Evolutionary conservation across 2,113 vertebrate genomes (phyloP), one percentile per base, ranked within the genome.

Genomic region (Aptenodytes patagonicus): DNA sequence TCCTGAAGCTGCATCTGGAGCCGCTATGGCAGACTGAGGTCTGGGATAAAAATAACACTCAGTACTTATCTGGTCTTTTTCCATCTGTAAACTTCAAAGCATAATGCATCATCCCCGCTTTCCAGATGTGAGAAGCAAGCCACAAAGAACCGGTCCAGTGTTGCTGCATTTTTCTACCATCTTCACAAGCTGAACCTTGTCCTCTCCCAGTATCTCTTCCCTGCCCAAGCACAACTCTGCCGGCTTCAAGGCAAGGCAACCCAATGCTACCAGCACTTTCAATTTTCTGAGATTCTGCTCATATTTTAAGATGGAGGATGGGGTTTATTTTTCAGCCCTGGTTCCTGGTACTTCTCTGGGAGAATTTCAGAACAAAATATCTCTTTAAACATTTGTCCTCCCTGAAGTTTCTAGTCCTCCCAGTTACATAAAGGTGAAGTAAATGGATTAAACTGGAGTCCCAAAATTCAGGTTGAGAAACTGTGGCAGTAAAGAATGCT

Each of bases 1-100:
- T 91, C 62, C 70, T 89, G 81, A 87, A 87, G 73, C 78, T 87
- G 84, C 91, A 95, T 91, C 87, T 97, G 87, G 66, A 95, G 78
- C 73, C 1, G 5, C 25, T 69, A 40, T 25, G 69, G 73, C 36
- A 76, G 72, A 75, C 57, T 28, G 31, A 89, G 70, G 78, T 83
- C 75, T 83, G 62, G 73, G 73, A 95, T 76, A 91, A 95, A 95
- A 95, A 91, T 79, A 96, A 80, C 57, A 76, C 36, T 82, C 51
- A 7, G 68, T 70, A 68, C n/a, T 93, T 80, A 70, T 28, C 78
- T 40, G 40, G 65, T 54, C 52, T 80, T 91, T 72, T 95, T 65
- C 49, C 51, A 22, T 54, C 73, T 94, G 54, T 61, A 85, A 79
- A 83, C 46, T 95, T 93, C 80, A 89, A 96, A 96, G 88, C 14